phyloP scores from a whole-genome alignment of 2,797 vertebrate species.

The Hippoglossus hippoglossus region DNA sequence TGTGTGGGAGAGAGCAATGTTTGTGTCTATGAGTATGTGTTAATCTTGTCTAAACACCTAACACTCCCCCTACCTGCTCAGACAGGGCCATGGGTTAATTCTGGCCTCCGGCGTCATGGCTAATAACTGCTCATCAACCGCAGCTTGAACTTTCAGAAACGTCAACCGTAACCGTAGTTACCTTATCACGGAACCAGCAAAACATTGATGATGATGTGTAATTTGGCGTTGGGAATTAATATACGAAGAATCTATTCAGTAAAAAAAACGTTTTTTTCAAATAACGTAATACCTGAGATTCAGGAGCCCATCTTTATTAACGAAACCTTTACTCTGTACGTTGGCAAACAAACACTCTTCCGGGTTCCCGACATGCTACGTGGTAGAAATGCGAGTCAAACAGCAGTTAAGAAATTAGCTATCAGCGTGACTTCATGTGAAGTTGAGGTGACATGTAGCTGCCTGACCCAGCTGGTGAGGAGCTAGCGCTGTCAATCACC shows the following conservation, averaged over 20 bases:
- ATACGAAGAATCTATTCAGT: background rate
- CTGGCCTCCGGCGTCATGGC: slow-evolving; percentile 75
- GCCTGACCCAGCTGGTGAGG: slow-evolving; percentile 61
- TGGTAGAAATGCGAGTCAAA: slow-evolving; percentile 53
- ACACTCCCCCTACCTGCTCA: slow-evolving; percentile 83
- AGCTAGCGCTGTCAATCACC: slow-evolving; percentile 65
- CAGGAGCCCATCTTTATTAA: background rate
- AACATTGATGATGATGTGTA: slow-evolving; percentile 8
- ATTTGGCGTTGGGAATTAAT: background rate
- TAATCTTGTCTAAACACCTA: slow-evolving; percentile 83
- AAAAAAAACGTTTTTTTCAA: background rate
- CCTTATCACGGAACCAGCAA: slow-evolving; percentile 52
- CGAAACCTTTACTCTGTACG: slow-evolving; percentile 6
- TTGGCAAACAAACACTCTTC: slow-evolving; percentile 35
- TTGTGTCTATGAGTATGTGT: slow-evolving; percentile 70
- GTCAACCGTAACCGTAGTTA: slow-evolving; percentile 53
- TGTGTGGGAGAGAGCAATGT: slow-evolving; percentile 55
- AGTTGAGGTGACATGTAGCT: slow-evolving; percentile 51
- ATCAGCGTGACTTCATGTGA: slow-evolving; percentile 47
- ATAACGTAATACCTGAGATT: background rate
- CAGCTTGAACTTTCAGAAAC: slow-evolving; percentile 79
- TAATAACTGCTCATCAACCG: slow-evolving; percentile 85
- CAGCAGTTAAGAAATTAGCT: slow-evolving; percentile 68
- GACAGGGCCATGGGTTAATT: slow-evolving; percentile 86
- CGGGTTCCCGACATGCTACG: slow-evolving; percentile 38